Percentiles rank a stretch among this genome's conserved stretches.
phyloP scores from a whole-genome alignment of 1,140 invertebrate genomes.

The Psilanteris sp. region DNA sequence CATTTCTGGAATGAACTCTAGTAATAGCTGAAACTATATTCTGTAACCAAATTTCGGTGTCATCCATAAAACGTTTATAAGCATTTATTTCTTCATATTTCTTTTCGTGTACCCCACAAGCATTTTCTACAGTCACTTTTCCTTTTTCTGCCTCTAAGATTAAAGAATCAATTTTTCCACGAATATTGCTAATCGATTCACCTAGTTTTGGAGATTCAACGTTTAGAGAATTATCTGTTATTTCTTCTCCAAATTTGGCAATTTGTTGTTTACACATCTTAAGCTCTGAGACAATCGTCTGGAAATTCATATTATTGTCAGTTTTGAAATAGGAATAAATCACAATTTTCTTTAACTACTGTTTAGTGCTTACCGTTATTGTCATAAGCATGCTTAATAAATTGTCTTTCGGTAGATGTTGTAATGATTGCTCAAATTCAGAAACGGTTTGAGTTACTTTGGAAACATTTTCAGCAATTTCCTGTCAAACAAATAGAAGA shows the following conservation, averaged over 20 bases:
- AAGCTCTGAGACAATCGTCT: slow-evolving; percentile 83
- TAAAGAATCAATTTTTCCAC: slow-evolving; percentile 81
- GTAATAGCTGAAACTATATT: slow-evolving; percentile 65
- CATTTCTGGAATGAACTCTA: slow-evolving; percentile 56
- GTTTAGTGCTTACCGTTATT: slow-evolving; percentile 82
- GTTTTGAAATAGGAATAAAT: neutral
- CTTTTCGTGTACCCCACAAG: slow-evolving; percentile 80
- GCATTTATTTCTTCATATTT: slow-evolving; percentile 81
- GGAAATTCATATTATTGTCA: slow-evolving; percentile 20
- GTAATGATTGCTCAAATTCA: slow-evolving; percentile 83
- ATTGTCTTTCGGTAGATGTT: slow-evolving; percentile 84
- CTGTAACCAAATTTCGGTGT: slow-evolving; percentile 83
- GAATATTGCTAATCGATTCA: slow-evolving; percentile 78
- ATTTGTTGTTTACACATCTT: slow-evolving; percentile 81
- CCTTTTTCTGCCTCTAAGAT: slow-evolving; percentile 83
- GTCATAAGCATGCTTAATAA: slow-evolving; percentile 85
- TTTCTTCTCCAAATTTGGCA: slow-evolving; percentile 79
- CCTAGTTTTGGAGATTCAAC: slow-evolving; percentile 80
- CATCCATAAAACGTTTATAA: slow-evolving; percentile 83
- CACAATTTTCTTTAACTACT: slow-evolving; percentile 1
- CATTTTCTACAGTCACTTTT: slow-evolving; percentile 80
- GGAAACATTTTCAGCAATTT: slow-evolving; percentile 84
- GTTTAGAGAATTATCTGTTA: slow-evolving; percentile 79
- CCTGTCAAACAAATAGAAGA: slow-evolving; percentile 82
- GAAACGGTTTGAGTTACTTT: slow-evolving; percentile 83